Conservation (phyloP, 2,888 invertebrate genomes). For the Himalopsyche anomala region DNA sequence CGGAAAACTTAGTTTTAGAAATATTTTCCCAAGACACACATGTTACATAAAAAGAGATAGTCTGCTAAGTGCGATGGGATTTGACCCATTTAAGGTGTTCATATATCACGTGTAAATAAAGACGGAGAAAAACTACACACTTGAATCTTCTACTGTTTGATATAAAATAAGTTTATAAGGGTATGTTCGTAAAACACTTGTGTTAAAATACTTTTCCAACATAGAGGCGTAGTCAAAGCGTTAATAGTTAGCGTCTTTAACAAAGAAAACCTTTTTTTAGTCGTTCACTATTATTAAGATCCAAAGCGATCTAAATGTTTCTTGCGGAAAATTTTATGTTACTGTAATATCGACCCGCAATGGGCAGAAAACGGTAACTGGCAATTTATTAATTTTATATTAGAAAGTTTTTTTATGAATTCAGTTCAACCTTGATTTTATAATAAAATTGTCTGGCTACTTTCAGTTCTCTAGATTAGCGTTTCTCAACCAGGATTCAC, state of each 20-base stretch:
- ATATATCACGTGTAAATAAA: slow-evolving; percentile 34
- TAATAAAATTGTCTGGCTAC: too few species aligned
- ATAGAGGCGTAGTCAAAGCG: not conserved
- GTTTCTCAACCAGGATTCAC: too few species aligned
- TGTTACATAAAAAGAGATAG: slow-evolving; percentile 30
- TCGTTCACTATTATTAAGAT: too few species aligned
- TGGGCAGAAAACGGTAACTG: too few species aligned
- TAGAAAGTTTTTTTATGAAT: too few species aligned
- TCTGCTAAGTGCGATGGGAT: slow-evolving; percentile 30
- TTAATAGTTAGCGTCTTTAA: not conserved
- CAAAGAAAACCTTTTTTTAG: too few species aligned
- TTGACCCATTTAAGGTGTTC: slow-evolving; percentile 34
- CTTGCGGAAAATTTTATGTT: too few species aligned
- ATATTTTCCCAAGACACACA: slow-evolving; percentile 34
- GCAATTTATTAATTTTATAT: too few species aligned
- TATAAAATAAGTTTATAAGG: slow-evolving; percentile 25
- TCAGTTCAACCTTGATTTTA: too few species aligned
- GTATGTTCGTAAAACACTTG: not conserved
- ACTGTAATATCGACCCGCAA: too few species aligned
- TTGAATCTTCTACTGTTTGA: slow-evolving; percentile 10
- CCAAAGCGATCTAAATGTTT: too few species aligned
- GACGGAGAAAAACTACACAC: not conserved
- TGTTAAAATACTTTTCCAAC: not conserved
- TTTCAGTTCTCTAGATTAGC: too few species aligned
- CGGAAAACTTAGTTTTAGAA: slow-evolving; percentile 30